phyloP scores from a whole-genome alignment of 2,888 invertebrate species.

The Stomorhina lunata region DNA sequence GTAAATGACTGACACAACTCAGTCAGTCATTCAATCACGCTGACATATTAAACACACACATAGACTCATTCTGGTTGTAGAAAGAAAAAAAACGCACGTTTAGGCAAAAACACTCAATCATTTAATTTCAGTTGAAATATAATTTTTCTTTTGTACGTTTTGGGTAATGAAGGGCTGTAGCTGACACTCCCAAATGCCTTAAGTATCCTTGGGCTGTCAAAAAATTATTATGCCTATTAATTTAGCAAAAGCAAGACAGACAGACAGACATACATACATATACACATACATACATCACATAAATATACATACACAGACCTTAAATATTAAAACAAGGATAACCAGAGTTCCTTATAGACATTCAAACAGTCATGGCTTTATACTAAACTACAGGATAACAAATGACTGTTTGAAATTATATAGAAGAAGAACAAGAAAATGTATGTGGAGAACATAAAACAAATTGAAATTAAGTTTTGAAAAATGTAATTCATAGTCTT shows the following conservation, averaged over 20 bases:
- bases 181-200: slow-evolving; percentile 66
- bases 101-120: slow-evolving; percentile 57
- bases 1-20: slow-evolving; percentile 72
- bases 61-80: slow-evolving; percentile 27
- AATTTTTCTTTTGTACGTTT: slow-evolving; percentile 3
- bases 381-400: slow-evolving; percentile 44
- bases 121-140: slow-evolving; percentile 47
- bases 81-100: slow-evolving; percentile 12
- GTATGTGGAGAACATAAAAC: slow-evolving; percentile 25
- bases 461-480: slow-evolving; percentile 48
- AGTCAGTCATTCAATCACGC: slow-evolving; percentile 64
- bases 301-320: no score
- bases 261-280: slow-evolving; percentile 5
- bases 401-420: slow-evolving; percentile 57
- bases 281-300: no score
- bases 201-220: slow-evolving; percentile 78
- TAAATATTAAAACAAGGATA: slow-evolving; percentile 5
- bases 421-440: slow-evolving; percentile 21
- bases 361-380: not conserved
- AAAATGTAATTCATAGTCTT: slow-evolving; percentile 51
- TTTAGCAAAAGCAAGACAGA: slow-evolving; percentile 68
- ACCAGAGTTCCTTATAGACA: not conserved
- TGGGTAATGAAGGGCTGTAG: slow-evolving; percentile 59
- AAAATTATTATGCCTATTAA: slow-evolving; percentile 78
- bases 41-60: slow-evolving; percentile 43